Evolutionary conservation across 2,113 vertebrate species (phyloP), one percentile per base, ranked within the genome.

Genomic region (Hippocampus abdominalis): DNA sequence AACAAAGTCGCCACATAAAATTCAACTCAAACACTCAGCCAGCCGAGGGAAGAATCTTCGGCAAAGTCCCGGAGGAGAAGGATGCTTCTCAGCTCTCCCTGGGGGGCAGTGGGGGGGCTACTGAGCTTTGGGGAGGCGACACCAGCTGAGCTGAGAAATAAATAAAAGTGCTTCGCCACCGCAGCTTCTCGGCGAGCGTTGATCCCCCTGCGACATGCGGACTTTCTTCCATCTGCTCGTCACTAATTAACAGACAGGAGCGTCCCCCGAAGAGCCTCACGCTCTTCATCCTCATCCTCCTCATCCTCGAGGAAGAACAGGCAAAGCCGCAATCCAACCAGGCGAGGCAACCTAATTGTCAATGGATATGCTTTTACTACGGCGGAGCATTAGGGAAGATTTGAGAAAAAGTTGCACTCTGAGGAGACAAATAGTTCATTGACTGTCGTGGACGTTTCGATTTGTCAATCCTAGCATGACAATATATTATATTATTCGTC

Each of bases 201-300:
- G 82, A 86, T 91, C 89, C 88, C 29, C 87, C 73, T 71, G 84
- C 44, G 81, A 89, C 74, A 84, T 75, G 77, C 77, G 82, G 82
- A 85, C 81, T 86, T 77, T 81, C 81, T 86, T 89, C 89, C 89
- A 91, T 91, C 89, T 91, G 90, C 83, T 90, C 75, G 10, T 67
- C 65, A 71, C 89, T 91, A 91, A 91, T 91, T 91, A 91, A 89
- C 88, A 90, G 86, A 86, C 87, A 80, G 80, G 80, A 78, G 82
- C 61, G 73, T 86, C 88, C 84, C 87, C 69, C 12, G 64, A 76
- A 86, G 84, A 85, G 72, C 54, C 64, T 72, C 73, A 67, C 75
- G 71, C 61, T 78, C 77, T 40, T 74, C 70, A 53, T 72, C 48
- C 66, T 77, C 72, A 29, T 71, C 74, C 70, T 80, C 75, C 39